Base-by-base conservation (phyloP, 1,140 invertebrate genomes). In the Adelges cooleyi region DNA sequence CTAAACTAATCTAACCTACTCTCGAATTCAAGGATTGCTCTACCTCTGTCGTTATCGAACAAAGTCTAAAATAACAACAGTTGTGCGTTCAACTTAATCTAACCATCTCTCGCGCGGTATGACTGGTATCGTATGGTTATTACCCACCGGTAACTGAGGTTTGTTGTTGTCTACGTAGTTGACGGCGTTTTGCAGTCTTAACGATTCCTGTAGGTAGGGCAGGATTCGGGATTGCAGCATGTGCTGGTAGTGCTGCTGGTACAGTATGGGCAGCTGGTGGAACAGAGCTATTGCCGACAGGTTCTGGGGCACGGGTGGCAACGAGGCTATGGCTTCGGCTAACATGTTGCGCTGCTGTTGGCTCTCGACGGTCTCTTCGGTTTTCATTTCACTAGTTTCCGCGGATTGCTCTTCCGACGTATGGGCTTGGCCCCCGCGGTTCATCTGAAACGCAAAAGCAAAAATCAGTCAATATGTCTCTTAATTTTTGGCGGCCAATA, bases 161-260 rank as follows among this genome's bases (percentile, higher is more conserved):
- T 62, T 62, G 29, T 5, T 33, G 29, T 5, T 33, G 1, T 62
- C 56, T 1, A 10, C 10, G 33, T 29, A 48, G 42, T 62, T 62
- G 0, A 22, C 42, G 10, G 42, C 20, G 6, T 25, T 62, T 27
- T 67, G 66, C 29, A 67, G 23, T 23, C 54, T 50, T n/a, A 62
- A 15, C 15, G 44, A 67, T 69, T 72, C 69, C 15, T 69, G 69
- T 10, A 71, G 65, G 53, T 69, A 68, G 8, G 70, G 69, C 29
- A 70, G 20, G 22, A 70, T 66, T 13, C 66, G 25, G 3, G 69
- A 66, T 11, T 69, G 68, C 13, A 69, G 66, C 42, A 62, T 46
- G 40, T 59, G 52, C 42, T 69, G 56, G 49, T 67, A 69, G 27
- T 69, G 69, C 15, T 69, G 67, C 20, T 62, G 67, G 56, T 69